phyloP scores from a whole-genome alignment of 1,140 invertebrate species.

The Aphidius gifuensis region DNA sequence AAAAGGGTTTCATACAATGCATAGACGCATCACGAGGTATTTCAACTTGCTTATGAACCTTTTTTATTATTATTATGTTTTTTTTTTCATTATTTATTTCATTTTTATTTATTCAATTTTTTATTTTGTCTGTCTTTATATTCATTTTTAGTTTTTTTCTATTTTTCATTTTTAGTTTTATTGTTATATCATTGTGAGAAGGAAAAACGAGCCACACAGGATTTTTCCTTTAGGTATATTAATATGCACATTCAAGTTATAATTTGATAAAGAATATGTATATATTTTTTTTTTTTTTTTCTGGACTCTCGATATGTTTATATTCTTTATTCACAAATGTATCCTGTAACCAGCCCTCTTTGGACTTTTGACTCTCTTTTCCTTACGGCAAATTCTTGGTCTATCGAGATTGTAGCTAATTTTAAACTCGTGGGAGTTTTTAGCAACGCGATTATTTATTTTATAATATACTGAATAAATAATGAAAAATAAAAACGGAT shows the following conservation, averaged over 20 bases:
- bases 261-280: neutral
- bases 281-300: neutral
- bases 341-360: too few relatives aligned
- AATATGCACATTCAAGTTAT: neutral
- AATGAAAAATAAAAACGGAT: neutral
- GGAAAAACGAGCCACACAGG: too few relatives aligned
- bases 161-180: neutral
- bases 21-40: too few relatives aligned
- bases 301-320: too few relatives aligned
- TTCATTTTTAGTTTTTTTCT: neutral
- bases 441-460: slow-evolving; percentile 2
- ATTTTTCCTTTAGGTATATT: neutral
- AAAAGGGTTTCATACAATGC: too few relatives aligned
- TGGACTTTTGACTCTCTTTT: neutral
- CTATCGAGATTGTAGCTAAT: slow-evolving; percentile 19
- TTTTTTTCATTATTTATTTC: too few relatives aligned
- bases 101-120: neutral
- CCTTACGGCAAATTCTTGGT: slow-evolving; percentile 6
- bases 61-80: too few relatives aligned
- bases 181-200: neutral
- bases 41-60: neutral
- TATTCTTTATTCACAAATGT: too few relatives aligned
- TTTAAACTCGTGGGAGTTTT: slow-evolving; percentile 18
- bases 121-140: neutral
- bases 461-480: neutral